These are phyloP conservation scores for Sorex fumeus DNA, from an alignment of 2,113 vertebrate genomes.

Conservation along the genomic window DNA sequence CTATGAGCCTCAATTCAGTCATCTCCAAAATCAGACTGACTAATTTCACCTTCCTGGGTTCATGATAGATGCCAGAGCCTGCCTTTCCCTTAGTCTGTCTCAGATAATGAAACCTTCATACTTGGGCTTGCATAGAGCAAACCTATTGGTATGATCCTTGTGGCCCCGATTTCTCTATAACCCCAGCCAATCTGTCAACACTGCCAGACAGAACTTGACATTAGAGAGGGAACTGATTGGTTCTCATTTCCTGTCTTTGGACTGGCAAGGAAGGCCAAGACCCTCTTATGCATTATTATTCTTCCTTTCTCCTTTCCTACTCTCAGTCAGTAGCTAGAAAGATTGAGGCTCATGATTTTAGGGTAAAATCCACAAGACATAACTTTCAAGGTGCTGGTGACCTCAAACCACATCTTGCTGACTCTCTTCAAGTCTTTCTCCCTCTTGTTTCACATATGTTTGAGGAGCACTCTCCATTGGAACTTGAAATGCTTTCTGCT, in stretches of 20 bases:
- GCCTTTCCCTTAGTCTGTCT: no score
- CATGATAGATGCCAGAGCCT: rapidly evolving
- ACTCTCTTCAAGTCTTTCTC: not conserved
- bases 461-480: not conserved
- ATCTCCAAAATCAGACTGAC: not conserved
- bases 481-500: not conserved
- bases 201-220: no score
- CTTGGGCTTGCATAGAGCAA: not conserved
- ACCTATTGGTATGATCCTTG: no score
- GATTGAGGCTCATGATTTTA: not conserved
- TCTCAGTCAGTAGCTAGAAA: not conserved
- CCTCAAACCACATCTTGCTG: no score
- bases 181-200: rapidly evolving
- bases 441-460: no score
- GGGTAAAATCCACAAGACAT: not conserved
- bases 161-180: rapidly evolving
- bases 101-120: not conserved
- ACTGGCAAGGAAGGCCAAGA: no score
- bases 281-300: no score
- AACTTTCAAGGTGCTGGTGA: not conserved
- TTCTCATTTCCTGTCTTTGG: not conserved
- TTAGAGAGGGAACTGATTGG: no score
- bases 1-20: not conserved
- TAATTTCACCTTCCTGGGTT: not conserved
- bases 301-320: no score